Percentiles rank a stretch among this genome's conserved stretches.
phyloP scores from a whole-genome alignment of 1,140 invertebrate species.

The Leptinotarsa texana region DNA sequence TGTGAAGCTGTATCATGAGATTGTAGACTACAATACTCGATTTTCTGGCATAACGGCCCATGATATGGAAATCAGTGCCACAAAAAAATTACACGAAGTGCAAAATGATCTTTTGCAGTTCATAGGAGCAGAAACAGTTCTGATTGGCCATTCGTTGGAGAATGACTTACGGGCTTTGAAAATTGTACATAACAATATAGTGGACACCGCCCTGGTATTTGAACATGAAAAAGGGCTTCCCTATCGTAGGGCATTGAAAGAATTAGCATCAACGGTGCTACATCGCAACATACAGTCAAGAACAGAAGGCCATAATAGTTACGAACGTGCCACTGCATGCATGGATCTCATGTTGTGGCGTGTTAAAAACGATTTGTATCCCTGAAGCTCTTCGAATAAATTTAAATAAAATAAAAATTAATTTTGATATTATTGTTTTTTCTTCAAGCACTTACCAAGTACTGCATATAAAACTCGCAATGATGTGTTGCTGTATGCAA shows the following conservation, averaged over 20 bases:
- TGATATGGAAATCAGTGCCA: conserved; percentile 28
- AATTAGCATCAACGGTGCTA: conserved; percentile 71
- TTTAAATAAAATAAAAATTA: no score
- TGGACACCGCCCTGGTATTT: conserved; percentile 87
- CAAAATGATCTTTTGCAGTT: conserved; percentile 81
- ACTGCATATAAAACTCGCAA: no score
- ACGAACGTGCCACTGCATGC: conserved; percentile 16
- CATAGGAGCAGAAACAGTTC: conserved; percentile 80
- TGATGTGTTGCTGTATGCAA: no score
- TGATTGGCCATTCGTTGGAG: conserved; percentile 93
- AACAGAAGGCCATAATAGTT: no score
- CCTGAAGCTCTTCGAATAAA: no score
- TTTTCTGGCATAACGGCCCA: conserved; percentile 80
- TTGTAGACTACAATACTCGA: conserved; percentile 88
- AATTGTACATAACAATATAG: conserved; percentile 79
- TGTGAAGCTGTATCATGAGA: conserved; percentile 49
- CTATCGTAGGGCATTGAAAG: conserved; percentile 76
- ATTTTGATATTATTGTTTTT: no score
- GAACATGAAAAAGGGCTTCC: conserved; percentile 80
- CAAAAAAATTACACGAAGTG: conserved; percentile 76
- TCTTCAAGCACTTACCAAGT: no score
- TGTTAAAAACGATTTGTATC: no score
- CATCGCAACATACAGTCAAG: conserved; percentile 70
- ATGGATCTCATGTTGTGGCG: no score
- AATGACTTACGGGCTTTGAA: conserved; percentile 88